These are phyloP conservation scores for Amblyjoppa proteus DNA, from an alignment of 2,888 invertebrate genomes.

Conservation along the genomic window DNA sequence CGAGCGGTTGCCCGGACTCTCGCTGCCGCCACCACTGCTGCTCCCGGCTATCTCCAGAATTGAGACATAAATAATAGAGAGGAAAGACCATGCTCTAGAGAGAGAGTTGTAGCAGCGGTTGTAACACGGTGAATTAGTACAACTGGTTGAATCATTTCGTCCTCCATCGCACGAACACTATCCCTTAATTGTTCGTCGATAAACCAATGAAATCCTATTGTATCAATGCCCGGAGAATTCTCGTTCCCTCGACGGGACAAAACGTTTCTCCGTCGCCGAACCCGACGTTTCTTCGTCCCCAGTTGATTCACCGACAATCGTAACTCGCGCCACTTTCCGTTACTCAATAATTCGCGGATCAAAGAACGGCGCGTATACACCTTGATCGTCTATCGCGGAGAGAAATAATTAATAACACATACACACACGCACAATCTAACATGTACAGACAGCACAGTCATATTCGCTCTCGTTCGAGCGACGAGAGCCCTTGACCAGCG, in stretches of 20 bases:
- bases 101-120: constrained; percentile 41
- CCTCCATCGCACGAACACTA: not conserved
- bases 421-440: too few relatives aligned
- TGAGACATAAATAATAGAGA: constrained; percentile 67
- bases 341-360: too few relatives aligned
- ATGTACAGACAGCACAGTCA: too few relatives aligned
- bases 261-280: not conserved
- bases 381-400: too few relatives aligned
- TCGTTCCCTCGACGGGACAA: not conserved
- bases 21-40: constrained; percentile 15
- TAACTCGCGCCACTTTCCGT: not conserved
- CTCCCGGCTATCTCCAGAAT: constrained; percentile 54
- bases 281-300: not conserved
- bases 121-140: constrained; percentile 61
- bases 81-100: not conserved
- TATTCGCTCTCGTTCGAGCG: too few relatives aligned
- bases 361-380: too few relatives aligned
- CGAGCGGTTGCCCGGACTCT: constrained; percentile 52
- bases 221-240: constrained; percentile 32
- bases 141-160: constrained; percentile 61
- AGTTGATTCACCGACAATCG: not conserved
- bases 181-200: constrained; percentile 54
- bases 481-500: too few relatives aligned
- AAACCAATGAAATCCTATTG: constrained; percentile 20
- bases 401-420: too few relatives aligned